Evolutionary conservation across 2,113 vertebrate species (phyloP).

Genomic region (Hassar affinis): DNA sequence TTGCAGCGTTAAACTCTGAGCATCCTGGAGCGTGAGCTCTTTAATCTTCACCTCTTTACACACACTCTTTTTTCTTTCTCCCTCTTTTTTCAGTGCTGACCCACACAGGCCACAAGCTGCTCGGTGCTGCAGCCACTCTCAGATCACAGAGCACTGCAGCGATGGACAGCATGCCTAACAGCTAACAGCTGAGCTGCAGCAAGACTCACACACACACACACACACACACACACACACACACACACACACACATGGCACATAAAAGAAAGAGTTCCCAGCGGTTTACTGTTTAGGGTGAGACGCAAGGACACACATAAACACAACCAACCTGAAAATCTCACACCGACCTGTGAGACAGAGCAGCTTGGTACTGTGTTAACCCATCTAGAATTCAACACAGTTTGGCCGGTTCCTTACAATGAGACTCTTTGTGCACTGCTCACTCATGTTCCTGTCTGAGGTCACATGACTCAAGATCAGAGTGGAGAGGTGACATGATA

Average conservation of each 20-base stretch:
- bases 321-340: neutral
- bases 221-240: too few species aligned
- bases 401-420: slow-evolving; percentile 1
- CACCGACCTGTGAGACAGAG: neutral
- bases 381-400: neutral
- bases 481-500: neutral
- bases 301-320: neutral
- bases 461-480: slow-evolving; percentile 39
- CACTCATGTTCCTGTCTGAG: slow-evolving; percentile 33
- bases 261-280: neutral
- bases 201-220: neutral
- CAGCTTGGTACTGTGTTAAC: neutral
- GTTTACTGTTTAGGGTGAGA: neutral
- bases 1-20: slow-evolving; percentile 69
- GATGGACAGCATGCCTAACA: slow-evolving; percentile 56
- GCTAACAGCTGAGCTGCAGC: slow-evolving; percentile 23
- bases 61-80: slow-evolving; percentile 30
- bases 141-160: slow-evolving; percentile 57
- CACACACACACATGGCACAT: too few species aligned
- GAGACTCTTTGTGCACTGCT: slow-evolving; percentile 14
- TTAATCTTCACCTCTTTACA: slow-evolving; percentile 66
- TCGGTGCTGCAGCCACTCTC: slow-evolving; percentile 44
- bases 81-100: slow-evolving; percentile 51
- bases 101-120: slow-evolving; percentile 61
- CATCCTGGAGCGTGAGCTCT: slow-evolving; percentile 62